These are phyloP conservation scores for Premnoplex brunnescens DNA, from an alignment of 2,797 vertebrate species.

Conservation along the genomic window DNA sequence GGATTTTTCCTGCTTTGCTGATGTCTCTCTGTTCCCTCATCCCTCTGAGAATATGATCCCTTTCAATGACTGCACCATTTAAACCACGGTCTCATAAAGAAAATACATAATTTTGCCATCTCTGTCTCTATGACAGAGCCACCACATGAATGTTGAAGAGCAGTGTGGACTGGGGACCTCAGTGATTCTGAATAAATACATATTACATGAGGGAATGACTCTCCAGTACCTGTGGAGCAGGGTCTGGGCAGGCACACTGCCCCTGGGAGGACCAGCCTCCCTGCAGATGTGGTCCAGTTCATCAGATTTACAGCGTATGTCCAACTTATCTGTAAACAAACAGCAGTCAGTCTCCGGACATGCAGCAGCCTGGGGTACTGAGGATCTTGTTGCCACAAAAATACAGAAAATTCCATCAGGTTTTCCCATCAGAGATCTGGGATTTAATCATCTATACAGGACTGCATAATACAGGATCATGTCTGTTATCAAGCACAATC, in stretches of 20 bases:
- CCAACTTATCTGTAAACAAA: slow-evolving; percentile 31
- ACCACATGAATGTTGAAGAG: neutral
- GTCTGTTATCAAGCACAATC: neutral
- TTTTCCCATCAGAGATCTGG: neutral
- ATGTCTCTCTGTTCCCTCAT: neutral
- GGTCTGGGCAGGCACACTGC: neutral
- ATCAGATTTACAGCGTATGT: neutral
- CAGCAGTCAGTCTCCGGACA: neutral
- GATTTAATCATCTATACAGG: neutral
- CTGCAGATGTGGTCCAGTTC: neutral
- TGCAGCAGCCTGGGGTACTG: neutral
- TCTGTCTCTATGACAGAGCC: neutral
- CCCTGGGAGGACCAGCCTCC: neutral
- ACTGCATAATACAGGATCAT: neutral
- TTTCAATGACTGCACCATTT: neutral
- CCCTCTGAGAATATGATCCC: slow-evolving; percentile 10
- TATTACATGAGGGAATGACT: neutral
- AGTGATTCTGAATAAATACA: neutral
- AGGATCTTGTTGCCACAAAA: neutral
- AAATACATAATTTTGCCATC: neutral
- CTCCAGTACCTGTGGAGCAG: neutral
- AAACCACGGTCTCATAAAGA: neutral
- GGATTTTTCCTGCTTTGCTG: neutral
- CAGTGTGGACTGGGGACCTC: rapidly evolving
- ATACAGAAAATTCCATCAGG: neutral